A percentile compares a stretch with the other conserved stretches of the same genome.
phyloP scores from a whole-genome alignment of 2,113 vertebrate species.

The Herpetotheres cachinnans region DNA sequence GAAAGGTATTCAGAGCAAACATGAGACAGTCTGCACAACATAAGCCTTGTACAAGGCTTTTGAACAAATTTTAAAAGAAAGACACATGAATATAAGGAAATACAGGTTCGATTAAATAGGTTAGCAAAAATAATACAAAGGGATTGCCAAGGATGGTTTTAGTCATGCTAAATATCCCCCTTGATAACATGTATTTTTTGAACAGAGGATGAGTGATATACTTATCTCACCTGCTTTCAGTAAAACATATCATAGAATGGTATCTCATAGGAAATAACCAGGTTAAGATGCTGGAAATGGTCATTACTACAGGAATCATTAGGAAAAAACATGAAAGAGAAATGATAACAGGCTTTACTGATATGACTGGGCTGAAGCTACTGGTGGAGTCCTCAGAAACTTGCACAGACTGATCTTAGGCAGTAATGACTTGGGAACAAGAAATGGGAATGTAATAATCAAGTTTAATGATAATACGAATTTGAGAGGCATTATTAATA shows the following conservation, averaged over 20 bases:
- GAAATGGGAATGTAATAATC: neutral
- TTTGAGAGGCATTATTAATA: neutral
- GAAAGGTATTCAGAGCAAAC: neutral
- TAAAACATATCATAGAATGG: neutral
- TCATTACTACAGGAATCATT: neutral
- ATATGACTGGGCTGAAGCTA: neutral
- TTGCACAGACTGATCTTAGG: neutral
- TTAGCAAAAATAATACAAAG: neutral
- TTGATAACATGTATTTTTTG: neutral
- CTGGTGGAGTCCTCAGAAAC: neutral
- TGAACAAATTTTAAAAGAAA: neutral
- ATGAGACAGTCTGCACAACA: neutral
- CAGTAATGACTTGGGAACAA: neutral
- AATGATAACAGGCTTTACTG: neutral
- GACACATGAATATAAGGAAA: neutral
- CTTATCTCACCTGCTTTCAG: neutral
- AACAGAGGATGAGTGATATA: neutral
- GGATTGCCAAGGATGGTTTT: rapidly evolving
- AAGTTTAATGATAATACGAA: neutral
- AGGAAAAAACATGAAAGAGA: neutral
- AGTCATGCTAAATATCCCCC: neutral
- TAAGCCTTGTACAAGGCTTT: neutral
- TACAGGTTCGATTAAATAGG: neutral
- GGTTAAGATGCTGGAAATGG: neutral
- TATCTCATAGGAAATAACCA: neutral